Conservation (phyloP, 2,113 vertebrate species). For the Sander vitreus region DNA sequence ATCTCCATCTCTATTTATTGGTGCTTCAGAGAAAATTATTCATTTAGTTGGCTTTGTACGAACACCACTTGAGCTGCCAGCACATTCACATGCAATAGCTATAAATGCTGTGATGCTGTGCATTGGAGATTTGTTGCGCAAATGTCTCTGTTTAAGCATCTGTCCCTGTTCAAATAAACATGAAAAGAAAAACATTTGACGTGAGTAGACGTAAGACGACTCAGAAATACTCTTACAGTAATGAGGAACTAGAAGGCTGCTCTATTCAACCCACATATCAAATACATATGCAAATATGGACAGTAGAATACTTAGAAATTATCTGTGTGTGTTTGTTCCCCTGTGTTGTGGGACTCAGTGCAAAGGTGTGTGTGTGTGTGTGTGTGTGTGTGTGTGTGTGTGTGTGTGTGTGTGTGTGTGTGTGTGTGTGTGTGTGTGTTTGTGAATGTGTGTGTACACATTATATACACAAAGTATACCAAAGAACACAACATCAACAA, state of each 20-base stretch:
- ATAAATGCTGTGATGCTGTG: too few species aligned
- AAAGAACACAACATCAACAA: not conserved
- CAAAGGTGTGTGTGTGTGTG: not conserved
- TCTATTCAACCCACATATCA: slow-evolving; percentile 47
- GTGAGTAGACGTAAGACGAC: slow-evolving; percentile 29
- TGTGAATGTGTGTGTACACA: not conserved
- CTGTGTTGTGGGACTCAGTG: slow-evolving; percentile 22
- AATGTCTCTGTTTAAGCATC: too few species aligned
- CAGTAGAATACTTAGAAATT: slow-evolving; percentile 8
- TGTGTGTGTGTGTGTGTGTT: not conserved
- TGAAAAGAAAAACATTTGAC: not conserved
- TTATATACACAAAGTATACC: not conserved
- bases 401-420: not conserved
- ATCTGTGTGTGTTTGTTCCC: not conserved
- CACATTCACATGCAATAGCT: slow-evolving; percentile 14
- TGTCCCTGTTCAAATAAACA: too few species aligned
- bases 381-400: slow-evolving; percentile 1
- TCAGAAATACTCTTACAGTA: slow-evolving; percentile 32
- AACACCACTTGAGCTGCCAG: slow-evolving; percentile 48
- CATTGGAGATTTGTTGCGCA: too few species aligned
- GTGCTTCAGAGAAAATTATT: slow-evolving; percentile 30
- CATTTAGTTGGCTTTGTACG: slow-evolving; percentile 45
- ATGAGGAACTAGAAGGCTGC: slow-evolving; percentile 50
- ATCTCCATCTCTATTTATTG: slow-evolving; percentile 17
- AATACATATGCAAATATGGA: slow-evolving; percentile 60